Evolutionary conservation across 2,113 vertebrate species (phyloP).

Genomic region (Raja brachyura): DNA sequence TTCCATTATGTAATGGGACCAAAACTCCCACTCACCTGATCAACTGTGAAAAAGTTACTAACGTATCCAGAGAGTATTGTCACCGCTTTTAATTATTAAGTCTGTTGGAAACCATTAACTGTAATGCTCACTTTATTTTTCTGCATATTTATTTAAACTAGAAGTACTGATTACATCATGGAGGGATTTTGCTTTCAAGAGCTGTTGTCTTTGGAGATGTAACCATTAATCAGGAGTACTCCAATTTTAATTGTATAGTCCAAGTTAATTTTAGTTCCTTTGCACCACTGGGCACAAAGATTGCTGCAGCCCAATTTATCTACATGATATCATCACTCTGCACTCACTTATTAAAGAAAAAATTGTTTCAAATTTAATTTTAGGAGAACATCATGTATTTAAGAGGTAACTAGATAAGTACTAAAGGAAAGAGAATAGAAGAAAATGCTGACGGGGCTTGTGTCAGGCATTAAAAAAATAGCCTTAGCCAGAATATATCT

Average conservation of each 20-base stretch:
- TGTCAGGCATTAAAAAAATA: not conserved
- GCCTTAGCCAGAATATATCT: not conserved
- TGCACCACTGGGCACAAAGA: not conserved
- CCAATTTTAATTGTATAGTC: not conserved
- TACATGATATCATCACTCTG: not conserved
- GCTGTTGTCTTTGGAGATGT: not conserved
- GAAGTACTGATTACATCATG: not conserved
- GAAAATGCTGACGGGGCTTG: not conserved
- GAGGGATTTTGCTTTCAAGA: conserved; percentile 15
- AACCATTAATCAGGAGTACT: conserved; percentile 22
- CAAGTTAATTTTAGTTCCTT: conserved; percentile 6
- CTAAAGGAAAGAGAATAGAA: not conserved
- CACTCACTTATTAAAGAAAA: not conserved
- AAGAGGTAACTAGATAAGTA: not conserved
- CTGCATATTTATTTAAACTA: not conserved
- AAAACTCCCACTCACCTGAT: not conserved
- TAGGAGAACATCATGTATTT: not conserved
- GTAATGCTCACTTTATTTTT: not conserved
- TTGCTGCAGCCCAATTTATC: not conserved
- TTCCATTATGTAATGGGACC: not conserved
- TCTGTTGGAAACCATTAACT: not conserved
- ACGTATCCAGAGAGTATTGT: not conserved
- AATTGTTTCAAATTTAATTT: not conserved
- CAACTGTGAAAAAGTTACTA: not conserved
- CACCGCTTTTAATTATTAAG: not conserved